phyloP scores from a whole-genome alignment of 2,888 invertebrate species.

The Cheilosia soror region DNA sequence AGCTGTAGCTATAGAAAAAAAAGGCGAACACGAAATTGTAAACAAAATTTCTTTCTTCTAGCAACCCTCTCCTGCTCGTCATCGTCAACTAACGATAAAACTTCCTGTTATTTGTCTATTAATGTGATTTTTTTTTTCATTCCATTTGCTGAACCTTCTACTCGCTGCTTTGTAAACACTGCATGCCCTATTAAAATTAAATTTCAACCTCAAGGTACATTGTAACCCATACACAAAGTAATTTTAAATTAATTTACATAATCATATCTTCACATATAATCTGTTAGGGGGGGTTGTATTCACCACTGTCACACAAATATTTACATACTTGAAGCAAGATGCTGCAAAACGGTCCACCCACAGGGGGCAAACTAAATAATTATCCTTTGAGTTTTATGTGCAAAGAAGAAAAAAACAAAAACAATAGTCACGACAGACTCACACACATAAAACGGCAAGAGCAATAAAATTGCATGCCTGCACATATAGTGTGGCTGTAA shows the following conservation, averaged over 20 bases:
- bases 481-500: neutral
- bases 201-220: slow-evolving; percentile 61
- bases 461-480: slow-evolving; percentile 46
- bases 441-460: slow-evolving; percentile 4
- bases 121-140: neutral
- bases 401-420: neutral
- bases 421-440: neutral
- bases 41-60: slow-evolving; percentile 42
- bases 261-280: slow-evolving; percentile 65
- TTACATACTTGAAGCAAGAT: slow-evolving; percentile 4
- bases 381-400: slow-evolving; percentile 53
- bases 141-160: neutral
- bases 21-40: neutral
- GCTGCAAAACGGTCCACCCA: neutral
- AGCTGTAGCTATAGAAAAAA: slow-evolving; percentile 19
- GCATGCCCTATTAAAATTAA: slow-evolving; percentile 52
- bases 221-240: slow-evolving; percentile 68
- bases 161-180: neutral
- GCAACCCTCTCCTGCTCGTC: slow-evolving; percentile 11
- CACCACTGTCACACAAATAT: slow-evolving; percentile 10
- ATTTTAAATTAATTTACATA: slow-evolving; percentile 73
- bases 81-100: slow-evolving; percentile 53
- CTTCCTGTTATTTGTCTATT: slow-evolving; percentile 65
- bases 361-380: slow-evolving; percentile 54
- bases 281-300: slow-evolving; percentile 35